phyloP scores from a whole-genome alignment of 2,113 vertebrate species.

The Cyprinodon tularosa region DNA sequence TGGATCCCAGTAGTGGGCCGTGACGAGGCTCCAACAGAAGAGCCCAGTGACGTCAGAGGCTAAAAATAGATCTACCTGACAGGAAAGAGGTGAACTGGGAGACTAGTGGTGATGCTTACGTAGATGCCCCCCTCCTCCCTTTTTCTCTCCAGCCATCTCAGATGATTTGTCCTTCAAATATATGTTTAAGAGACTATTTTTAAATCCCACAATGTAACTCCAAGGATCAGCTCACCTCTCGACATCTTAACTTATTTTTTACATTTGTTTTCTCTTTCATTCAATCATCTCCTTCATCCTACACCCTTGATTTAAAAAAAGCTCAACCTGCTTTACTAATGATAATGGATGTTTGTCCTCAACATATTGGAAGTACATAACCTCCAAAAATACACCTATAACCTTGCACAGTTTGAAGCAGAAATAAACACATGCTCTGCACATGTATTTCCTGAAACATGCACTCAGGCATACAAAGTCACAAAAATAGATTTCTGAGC shows the following conservation, averaged over 20 bases:
- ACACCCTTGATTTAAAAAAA: background rate
- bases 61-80: slow-evolving; percentile 69
- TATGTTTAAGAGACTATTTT: slow-evolving; percentile 27
- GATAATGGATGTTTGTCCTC: background rate
- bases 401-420: background rate
- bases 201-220: slow-evolving; percentile 5
- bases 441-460: background rate
- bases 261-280: background rate
- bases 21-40: slow-evolving; percentile 68
- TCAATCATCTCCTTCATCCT: background rate
- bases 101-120: slow-evolving; percentile 52
- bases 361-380: background rate
- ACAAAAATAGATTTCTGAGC: background rate
- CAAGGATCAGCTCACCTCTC: background rate
- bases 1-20: slow-evolving; percentile 43
- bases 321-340: background rate
- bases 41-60: slow-evolving; percentile 67
- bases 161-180: slow-evolving; percentile 17
- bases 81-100: slow-evolving; percentile 58
- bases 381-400: background rate
- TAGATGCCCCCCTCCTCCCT: slow-evolving; percentile 11
- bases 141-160: background rate
- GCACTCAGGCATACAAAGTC: background rate
- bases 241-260: background rate
- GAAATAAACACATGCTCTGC: background rate